A percentile compares a stretch with the other conserved stretches of the same genome.
These are phyloP conservation scores for Limnephilus auricula DNA, from an alignment of 2,888 invertebrate genomes.

Conservation along the genomic window DNA sequence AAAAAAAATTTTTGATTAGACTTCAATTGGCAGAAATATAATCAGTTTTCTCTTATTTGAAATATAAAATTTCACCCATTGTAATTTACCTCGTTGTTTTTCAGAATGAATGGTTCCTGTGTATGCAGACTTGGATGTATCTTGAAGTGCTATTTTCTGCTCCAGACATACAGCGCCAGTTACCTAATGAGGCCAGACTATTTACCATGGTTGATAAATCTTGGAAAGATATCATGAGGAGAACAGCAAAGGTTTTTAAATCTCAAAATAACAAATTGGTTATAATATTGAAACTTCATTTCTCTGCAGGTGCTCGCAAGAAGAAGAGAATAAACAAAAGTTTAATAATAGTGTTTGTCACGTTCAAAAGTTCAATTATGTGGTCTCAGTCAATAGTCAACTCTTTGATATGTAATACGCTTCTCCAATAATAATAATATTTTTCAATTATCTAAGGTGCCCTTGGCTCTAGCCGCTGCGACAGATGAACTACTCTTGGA, in stretches of 20 bases:
- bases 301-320: too few species aligned
- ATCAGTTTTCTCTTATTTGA: background rate
- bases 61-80: slow-evolving; percentile 23
- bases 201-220: slow-evolving; percentile 92
- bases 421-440: background rate
- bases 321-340: too few species aligned
- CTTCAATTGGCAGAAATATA: background rate
- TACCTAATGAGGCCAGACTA: slow-evolving; percentile 93
- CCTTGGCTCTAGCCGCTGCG: slow-evolving; percentile 89
- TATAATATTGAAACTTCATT: too few species aligned
- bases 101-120: slow-evolving; percentile 92
- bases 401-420: background rate
- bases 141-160: slow-evolving; percentile 96
- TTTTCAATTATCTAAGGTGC: slow-evolving; percentile 74
- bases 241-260: slow-evolving; percentile 83
- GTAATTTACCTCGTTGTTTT: slow-evolving; percentile 65
- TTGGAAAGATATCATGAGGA: slow-evolving; percentile 92
- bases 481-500: slow-evolving; percentile 85
- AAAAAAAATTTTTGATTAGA: background rate
- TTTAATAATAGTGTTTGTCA: too few species aligned
- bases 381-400: too few species aligned
- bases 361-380: too few species aligned
- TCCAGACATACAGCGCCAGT: slow-evolving; percentile 94
- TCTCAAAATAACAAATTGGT: too few species aligned
- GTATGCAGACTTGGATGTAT: slow-evolving; percentile 96